phyloP scores from a whole-genome alignment of 2,888 invertebrate genomes.

The Chrysopilus asiliformis region DNA sequence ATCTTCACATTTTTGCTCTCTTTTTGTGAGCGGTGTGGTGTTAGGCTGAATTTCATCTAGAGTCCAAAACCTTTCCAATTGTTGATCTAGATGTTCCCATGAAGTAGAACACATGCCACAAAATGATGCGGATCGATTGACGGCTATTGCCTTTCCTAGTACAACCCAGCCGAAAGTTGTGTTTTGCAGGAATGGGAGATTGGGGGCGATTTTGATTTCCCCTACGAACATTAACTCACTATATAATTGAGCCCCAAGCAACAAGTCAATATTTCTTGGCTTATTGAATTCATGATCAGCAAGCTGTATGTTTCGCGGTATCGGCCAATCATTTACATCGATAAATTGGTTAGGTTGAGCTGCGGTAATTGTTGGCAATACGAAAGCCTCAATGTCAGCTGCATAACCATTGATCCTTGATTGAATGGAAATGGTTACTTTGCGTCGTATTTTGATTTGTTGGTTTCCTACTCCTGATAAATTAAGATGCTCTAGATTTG shows the following conservation, averaged over 20 bases:
- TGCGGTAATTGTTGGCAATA: no score
- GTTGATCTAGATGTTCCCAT: neutral
- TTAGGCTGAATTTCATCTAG: no score
- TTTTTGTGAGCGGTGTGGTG: no score
- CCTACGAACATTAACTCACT: slow-evolving; percentile 1
- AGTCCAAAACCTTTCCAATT: no score
- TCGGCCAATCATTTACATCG: neutral
- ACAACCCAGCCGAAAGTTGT: slow-evolving; percentile 6
- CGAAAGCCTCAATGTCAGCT: no score
- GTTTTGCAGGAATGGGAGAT: slow-evolving; percentile 4
- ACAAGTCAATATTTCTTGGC: slow-evolving; percentile 5
- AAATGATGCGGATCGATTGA: no score
- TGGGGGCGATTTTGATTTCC: slow-evolving; percentile 4
- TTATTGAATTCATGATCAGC: slow-evolving; percentile 7
- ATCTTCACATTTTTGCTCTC: no score
- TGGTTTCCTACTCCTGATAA: no score
- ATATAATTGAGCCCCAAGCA: slow-evolving; percentile 5
- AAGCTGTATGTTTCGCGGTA: neutral
- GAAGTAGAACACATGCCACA: neutral
- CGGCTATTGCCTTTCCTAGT: neutral
- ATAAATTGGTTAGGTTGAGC: neutral
- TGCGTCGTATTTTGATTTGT: no score
- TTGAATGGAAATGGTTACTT: no score
- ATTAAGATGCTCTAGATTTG: no score
- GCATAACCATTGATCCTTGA: no score